These are phyloP conservation scores for Trichosurus vulpecula DNA, from an alignment of 2,797 vertebrate species.

Conservation along the genomic window DNA sequence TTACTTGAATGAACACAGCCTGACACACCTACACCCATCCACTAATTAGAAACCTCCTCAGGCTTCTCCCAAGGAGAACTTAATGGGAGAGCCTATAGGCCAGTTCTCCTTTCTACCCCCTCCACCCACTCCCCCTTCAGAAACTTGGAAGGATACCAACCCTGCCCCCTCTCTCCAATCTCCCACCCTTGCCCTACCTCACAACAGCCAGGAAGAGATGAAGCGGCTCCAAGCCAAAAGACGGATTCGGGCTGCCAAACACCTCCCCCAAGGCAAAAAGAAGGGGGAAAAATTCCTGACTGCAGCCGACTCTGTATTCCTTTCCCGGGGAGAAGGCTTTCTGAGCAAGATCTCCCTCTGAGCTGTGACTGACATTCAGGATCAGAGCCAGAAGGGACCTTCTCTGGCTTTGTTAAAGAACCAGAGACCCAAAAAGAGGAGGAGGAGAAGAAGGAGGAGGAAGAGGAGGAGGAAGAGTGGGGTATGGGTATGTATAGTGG, in stretches of 20 bases:
- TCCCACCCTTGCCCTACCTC: conserved; percentile 66
- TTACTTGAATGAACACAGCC: conserved; percentile 55
- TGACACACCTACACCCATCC: conserved; percentile 58
- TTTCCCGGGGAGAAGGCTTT: conserved; percentile 58
- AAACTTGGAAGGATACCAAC: conserved; percentile 58
- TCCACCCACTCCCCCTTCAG: background rate
- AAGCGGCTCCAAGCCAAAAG: conserved; percentile 66
- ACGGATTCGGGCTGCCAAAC: conserved; percentile 61
- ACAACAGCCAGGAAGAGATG: conserved; percentile 71
- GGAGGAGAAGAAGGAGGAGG: background rate
- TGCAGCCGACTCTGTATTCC: conserved; percentile 53
- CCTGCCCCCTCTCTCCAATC: conserved; percentile 40
- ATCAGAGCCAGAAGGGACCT: conserved; percentile 54
- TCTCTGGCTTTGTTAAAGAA: conserved; percentile 58
- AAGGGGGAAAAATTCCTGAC: conserved; percentile 48
- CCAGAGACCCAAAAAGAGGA: background rate
- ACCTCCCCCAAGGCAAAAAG: background rate
- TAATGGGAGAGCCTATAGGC: conserved; percentile 30
- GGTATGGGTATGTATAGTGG: background rate
- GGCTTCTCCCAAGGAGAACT: conserved; percentile 41
- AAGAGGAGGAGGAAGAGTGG: conserved; percentile 1
- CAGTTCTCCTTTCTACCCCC: conserved; percentile 44
- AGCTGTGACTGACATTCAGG: conserved; percentile 56
- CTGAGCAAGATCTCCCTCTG: conserved; percentile 65
- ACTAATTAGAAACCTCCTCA: conserved; percentile 70